Evolutionary conservation across 2,113 vertebrate species (phyloP).

Genomic region (Cardinalis cardinalis): DNA sequence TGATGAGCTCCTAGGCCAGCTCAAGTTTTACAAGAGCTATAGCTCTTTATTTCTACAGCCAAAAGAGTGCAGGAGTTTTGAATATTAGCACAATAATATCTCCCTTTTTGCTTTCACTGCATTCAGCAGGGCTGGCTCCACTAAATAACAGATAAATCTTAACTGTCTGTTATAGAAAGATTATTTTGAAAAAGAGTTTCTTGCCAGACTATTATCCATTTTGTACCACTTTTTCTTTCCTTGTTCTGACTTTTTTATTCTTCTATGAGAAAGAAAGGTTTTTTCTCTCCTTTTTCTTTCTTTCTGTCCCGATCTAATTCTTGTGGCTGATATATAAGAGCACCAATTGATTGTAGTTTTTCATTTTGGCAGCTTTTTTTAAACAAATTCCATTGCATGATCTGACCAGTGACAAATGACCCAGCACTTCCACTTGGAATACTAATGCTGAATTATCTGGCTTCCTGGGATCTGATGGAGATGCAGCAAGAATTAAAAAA

Average conservation of each 20-base stretch:
- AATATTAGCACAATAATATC: background rate
- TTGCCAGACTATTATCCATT: background rate
- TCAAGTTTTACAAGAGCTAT: background rate
- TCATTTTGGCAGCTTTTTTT: constrained; percentile 28
- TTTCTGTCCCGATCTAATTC: constrained; percentile 7
- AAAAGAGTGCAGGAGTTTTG: background rate
- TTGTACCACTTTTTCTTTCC: background rate
- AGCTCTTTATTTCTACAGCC: background rate
- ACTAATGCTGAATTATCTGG: constrained; percentile 8
- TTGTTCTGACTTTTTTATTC: background rate
- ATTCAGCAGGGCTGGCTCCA: constrained; percentile 4
- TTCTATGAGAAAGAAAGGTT: background rate
- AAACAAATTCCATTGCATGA: constrained; percentile 37
- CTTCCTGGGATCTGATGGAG: constrained; percentile 46
- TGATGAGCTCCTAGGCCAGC: background rate
- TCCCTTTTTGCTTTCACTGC: background rate
- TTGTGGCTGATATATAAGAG: background rate
- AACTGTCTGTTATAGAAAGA: background rate
- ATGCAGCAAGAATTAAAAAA: constrained; percentile 40
- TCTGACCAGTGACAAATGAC: constrained; percentile 43
- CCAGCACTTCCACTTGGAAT: constrained; percentile 28
- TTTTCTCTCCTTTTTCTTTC: background rate
- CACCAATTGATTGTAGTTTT: background rate
- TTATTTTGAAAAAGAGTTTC: background rate
- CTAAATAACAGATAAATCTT: background rate